A percentile compares a stretch with the other conserved stretches of the same genome.
These are phyloP conservation scores for Anticlea derivata DNA, from an alignment of 2,888 invertebrate genomes.

Conservation along the genomic window DNA sequence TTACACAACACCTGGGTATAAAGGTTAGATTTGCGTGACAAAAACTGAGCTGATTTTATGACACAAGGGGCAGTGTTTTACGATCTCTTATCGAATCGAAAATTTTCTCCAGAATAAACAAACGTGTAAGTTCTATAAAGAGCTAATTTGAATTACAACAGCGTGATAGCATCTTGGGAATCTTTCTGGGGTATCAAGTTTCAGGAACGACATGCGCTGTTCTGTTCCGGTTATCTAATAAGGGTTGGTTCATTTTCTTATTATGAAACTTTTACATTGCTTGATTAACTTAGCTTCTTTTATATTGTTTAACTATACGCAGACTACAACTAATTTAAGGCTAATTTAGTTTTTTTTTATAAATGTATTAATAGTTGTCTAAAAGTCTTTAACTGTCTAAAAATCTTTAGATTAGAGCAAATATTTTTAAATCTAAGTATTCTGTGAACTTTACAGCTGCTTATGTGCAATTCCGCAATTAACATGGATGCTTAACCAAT, in stretches of 20 bases:
- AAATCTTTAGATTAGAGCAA: too few species aligned
- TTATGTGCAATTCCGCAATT: slow-evolving; percentile 15
- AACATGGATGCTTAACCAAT: slow-evolving; percentile 22
- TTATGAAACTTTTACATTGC: slow-evolving; percentile 14
- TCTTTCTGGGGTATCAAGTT: slow-evolving; percentile 32
- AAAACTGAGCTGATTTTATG: slow-evolving; percentile 65
- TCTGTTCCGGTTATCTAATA: slow-evolving; percentile 12
- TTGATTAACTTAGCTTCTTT: slow-evolving; percentile 1
- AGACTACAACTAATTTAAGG: too few species aligned
- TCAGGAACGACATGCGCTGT: slow-evolving; percentile 17
- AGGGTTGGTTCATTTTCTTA: slow-evolving; percentile 5
- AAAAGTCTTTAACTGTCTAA: too few species aligned
- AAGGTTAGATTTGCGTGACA: slow-evolving; percentile 61
- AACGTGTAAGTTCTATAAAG: slow-evolving; percentile 60
- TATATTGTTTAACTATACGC: not conserved
- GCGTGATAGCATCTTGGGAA: slow-evolving; percentile 48
- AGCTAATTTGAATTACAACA: slow-evolving; percentile 62
- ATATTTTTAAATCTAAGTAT: not conserved
- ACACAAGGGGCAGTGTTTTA: slow-evolving; percentile 74
- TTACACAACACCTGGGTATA: slow-evolving; percentile 60
- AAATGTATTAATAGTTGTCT: too few species aligned
- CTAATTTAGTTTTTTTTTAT: too few species aligned
- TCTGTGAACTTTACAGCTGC: slow-evolving; percentile 10
- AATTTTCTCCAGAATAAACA: slow-evolving; percentile 66
- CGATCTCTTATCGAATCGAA: slow-evolving; percentile 75